phyloP scores from a whole-genome alignment of 2,113 vertebrate species.

The Phalacrocorax aristotelis region DNA sequence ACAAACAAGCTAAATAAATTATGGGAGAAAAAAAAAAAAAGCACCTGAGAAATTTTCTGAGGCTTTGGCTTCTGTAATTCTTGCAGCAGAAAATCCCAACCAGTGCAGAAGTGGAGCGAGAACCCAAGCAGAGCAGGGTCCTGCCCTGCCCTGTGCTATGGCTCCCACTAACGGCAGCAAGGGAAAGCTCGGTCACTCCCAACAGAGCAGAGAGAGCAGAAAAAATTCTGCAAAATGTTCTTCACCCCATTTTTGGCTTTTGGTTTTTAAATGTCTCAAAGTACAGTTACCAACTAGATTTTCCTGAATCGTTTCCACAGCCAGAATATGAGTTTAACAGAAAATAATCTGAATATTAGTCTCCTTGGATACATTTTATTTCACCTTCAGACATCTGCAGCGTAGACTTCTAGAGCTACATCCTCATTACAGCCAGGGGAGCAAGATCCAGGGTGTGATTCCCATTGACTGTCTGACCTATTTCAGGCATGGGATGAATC shows the following conservation, averaged over 20 bases:
- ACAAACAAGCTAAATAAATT: background rate
- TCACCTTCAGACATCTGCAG: background rate
- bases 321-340: background rate
- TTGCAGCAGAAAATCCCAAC: background rate
- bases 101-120: accelerated
- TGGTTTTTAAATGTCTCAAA: background rate
- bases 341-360: background rate
- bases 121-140: background rate
- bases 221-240: background rate
- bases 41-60: background rate
- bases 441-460: background rate
- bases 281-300: background rate
- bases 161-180: constrained; percentile 61
- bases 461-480: background rate
- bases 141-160: constrained; percentile 39
- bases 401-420: background rate
- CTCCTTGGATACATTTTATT: background rate
- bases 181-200: background rate
- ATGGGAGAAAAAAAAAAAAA: no score
- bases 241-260: background rate
- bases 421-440: background rate
- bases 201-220: no score
- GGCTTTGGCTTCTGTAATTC: background rate
- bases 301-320: background rate
- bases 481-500: background rate